Evolutionary conservation across 1,140 invertebrate genomes (phyloP).

Genomic region (Macrotrachela quadricornifera): DNA sequence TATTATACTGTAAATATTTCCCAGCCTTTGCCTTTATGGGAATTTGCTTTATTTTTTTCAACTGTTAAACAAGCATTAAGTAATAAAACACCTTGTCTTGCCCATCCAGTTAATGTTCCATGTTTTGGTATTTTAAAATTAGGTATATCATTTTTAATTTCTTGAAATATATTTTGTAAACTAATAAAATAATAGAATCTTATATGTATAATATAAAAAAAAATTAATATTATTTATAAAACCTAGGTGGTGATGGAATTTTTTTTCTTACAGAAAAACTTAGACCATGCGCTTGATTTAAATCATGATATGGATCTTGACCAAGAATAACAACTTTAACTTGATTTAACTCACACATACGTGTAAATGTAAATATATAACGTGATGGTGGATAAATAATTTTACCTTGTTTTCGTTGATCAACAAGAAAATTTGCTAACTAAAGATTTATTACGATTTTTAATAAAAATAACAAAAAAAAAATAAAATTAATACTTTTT

Average conservation of each 20-base stretch:
- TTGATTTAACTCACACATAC: too few relatives aligned
- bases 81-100: conserved; percentile 6
- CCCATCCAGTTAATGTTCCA: conserved; percentile 1
- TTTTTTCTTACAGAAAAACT: conserved; percentile 2
- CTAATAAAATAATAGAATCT: too few relatives aligned
- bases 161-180: conserved; percentile 6
- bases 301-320: conserved; percentile 9
- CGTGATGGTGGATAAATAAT: too few relatives aligned
- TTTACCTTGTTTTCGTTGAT: too few relatives aligned
- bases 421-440: too few relatives aligned
- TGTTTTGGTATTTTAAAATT: conserved; percentile 3
- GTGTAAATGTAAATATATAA: too few relatives aligned
- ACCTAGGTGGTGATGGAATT: not conserved
- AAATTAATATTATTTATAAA: too few relatives aligned
- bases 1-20: not conserved
- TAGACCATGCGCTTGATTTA: conserved; percentile 6
- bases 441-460: too few relatives aligned
- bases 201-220: too few relatives aligned
- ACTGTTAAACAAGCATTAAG: conserved; percentile 9
- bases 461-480: too few relatives aligned
- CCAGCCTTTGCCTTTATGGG: not conserved
- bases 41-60: not conserved
- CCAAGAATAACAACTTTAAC: conserved; percentile 8
- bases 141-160: conserved; percentile 2
- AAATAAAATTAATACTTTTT: too few relatives aligned